These are phyloP conservation scores for Criorhina ranunculi DNA, from an alignment of 2,888 invertebrate genomes.

Conservation along the genomic window DNA sequence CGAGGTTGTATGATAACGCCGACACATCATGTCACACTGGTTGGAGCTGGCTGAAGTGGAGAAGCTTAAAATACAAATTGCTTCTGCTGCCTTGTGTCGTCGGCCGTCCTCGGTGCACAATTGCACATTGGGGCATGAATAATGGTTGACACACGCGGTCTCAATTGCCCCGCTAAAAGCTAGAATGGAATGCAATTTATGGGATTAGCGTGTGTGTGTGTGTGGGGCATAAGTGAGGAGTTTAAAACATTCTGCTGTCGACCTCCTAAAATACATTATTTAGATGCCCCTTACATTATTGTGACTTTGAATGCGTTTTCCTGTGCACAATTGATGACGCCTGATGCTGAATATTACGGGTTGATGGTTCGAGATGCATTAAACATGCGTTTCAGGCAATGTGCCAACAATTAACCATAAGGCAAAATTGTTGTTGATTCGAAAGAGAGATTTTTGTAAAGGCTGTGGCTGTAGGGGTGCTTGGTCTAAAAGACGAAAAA, in stretches of 20 bases:
- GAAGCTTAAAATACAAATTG: conserved; percentile 38
- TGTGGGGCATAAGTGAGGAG: conserved; percentile 12
- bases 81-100: conserved; percentile 3
- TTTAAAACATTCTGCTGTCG: conserved; percentile 2
- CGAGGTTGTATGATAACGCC: neutral
- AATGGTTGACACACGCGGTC: conserved; percentile 49
- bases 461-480: too few species aligned
- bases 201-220: conserved; percentile 17
- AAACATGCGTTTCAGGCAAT: neutral
- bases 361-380: conserved; percentile 1
- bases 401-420: neutral
- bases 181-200: conserved; percentile 32
- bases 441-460: neutral
- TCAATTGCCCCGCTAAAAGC: conserved; percentile 49
- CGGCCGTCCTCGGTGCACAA: conserved; percentile 12
- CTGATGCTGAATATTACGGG: neutral
- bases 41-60: neutral
- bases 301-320: conserved; percentile 9
- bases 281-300: conserved; percentile 25
- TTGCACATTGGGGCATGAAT: conserved; percentile 43
- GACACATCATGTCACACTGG: neutral
- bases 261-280: conserved; percentile 29
- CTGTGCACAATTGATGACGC: conserved; percentile 27
- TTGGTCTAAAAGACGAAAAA: too few species aligned
- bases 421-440: neutral